phyloP scores from a whole-genome alignment of 2,113 vertebrate genomes.

The Mormyrus lacerda region DNA sequence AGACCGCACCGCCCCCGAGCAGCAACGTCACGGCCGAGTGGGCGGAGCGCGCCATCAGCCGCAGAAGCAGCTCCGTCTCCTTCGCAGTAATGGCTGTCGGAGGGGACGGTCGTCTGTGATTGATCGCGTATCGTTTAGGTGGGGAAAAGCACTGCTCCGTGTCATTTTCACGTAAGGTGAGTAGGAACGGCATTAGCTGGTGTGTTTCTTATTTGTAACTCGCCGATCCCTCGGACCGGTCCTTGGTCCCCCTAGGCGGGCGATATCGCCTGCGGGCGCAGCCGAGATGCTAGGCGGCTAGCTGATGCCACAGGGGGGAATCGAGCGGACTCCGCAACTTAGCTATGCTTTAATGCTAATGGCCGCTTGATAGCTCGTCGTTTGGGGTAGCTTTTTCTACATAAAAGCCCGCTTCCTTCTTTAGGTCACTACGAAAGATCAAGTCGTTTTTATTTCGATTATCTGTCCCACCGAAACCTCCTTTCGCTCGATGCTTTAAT shows the following conservation, averaged over 20 bases:
- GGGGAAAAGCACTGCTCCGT: not conserved
- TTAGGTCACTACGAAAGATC: not conserved
- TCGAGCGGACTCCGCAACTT: not conserved
- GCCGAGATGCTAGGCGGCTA: not conserved
- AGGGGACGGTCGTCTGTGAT: not conserved
- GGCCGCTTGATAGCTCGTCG: not conserved
- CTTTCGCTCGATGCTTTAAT: not conserved
- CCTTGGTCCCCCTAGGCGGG: not conserved
- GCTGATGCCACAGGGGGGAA: not conserved
- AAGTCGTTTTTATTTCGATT: not conserved
- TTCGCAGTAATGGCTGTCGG: conserved; percentile 3
- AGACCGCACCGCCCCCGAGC: not conserved
- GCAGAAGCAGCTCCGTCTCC: not conserved
- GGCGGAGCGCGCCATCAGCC: not conserved
- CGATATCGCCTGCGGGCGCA: not conserved
- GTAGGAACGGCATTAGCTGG: not conserved
- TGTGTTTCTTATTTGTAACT: not conserved
- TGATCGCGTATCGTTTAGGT: not conserved
- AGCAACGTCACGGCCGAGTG: not conserved
- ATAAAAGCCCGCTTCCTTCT: not conserved
- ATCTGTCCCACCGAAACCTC: not conserved
- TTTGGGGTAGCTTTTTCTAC: not conserved
- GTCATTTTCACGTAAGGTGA: not conserved
- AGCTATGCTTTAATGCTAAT: not conserved
- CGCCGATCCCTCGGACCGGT: not conserved